Percentiles rank a stretch among this genome's conserved stretches.
Evolutionary conservation across 1,140 invertebrate genomes (phyloP).

Genomic region (Lethrus apterus): DNA sequence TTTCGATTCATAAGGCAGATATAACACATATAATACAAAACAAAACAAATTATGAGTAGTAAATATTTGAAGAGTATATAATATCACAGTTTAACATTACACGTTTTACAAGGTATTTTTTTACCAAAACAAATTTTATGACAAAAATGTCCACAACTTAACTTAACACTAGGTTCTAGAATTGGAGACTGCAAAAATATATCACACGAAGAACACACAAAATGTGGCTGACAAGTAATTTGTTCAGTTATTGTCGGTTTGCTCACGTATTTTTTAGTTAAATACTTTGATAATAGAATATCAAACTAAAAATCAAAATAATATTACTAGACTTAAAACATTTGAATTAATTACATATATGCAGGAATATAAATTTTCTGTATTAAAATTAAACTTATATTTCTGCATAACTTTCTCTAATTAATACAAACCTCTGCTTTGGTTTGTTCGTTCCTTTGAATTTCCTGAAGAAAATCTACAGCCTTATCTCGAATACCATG

Average conservation of each 20-base stretch:
- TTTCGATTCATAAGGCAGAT: no score
- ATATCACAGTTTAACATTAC: slow-evolving; percentile 1
- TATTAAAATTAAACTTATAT: no score
- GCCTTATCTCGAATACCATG: slow-evolving; percentile 11
- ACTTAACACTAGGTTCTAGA: slow-evolving; percentile 1
- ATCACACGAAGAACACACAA: slow-evolving; percentile 11
- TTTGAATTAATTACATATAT: neutral
- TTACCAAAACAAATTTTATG: slow-evolving; percentile 10
- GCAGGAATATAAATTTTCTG: no score
- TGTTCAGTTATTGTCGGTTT: neutral
- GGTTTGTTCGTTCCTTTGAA: slow-evolving; percentile 12
- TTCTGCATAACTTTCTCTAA: no score
- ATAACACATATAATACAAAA: no score
- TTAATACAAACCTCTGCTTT: neutral
- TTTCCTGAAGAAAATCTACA: slow-evolving; percentile 21
- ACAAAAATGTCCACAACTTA: slow-evolving; percentile 10
- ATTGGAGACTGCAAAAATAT: neutral
- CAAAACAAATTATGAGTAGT: no score
- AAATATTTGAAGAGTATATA: no score
- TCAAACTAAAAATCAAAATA: slow-evolving; percentile 1
- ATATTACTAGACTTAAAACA: neutral
- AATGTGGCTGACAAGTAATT: neutral
- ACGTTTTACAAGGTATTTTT: no score
- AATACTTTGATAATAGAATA: slow-evolving; percentile 2
- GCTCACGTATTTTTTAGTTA: neutral